Evolutionary conservation across 1,140 invertebrate species (phyloP).

Genomic region (Heliconius melpomene): DNA sequence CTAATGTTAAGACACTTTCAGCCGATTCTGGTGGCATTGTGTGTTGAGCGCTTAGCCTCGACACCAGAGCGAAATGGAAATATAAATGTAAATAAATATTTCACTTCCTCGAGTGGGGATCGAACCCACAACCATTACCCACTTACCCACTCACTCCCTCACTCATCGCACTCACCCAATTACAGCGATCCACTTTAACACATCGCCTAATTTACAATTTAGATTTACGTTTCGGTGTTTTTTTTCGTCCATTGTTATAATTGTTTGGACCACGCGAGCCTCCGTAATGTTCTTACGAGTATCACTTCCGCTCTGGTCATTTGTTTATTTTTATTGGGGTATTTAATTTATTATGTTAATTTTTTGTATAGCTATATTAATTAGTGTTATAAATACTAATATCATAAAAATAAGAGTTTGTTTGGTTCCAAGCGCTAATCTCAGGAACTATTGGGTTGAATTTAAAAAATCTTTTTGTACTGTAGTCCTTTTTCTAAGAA

Average conservation of each 20-base stretch:
- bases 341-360: background rate
- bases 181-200: slow-evolving; percentile 35
- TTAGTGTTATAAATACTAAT: background rate
- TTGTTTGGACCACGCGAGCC: slow-evolving; percentile 57
- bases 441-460: too few relatives aligned
- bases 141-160: background rate
- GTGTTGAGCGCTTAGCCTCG: too few relatives aligned
- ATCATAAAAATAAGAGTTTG: too few relatives aligned
- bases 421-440: too few relatives aligned
- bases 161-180: background rate
- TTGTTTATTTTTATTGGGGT: background rate
- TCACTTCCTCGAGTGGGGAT: slow-evolving; percentile 34
- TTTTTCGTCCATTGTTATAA: slow-evolving; percentile 48
- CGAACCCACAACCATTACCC: background rate
- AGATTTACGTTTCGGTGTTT: slow-evolving; percentile 49
- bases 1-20: too few relatives aligned
- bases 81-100: too few relatives aligned
- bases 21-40: too few relatives aligned
- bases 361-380: background rate
- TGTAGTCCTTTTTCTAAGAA: too few relatives aligned
- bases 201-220: slow-evolving; percentile 58
- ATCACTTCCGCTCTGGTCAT: background rate
- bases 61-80: too few relatives aligned
- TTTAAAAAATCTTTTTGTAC: too few relatives aligned
- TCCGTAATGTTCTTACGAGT: slow-evolving; percentile 8